phyloP scores from a whole-genome alignment of 2,888 invertebrate genomes.

The Drosophila mettleri region DNA sequence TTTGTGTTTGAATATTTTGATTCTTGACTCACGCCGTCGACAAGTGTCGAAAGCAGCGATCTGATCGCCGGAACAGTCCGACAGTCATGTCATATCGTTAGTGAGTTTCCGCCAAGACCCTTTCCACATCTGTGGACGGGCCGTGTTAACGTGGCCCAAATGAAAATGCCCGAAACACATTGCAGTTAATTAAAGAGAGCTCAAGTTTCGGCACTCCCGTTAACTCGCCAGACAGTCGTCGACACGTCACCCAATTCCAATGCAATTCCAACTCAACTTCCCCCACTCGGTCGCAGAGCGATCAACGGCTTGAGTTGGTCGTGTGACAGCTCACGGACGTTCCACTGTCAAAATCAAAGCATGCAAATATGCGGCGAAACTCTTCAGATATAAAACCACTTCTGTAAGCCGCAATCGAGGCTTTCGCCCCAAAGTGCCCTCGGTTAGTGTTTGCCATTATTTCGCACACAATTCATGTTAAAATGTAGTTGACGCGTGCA shows the following conservation, averaged over 20 bases:
- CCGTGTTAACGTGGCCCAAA: conserved; percentile 28
- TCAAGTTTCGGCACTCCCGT: conserved; percentile 33
- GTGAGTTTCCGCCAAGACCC: conserved; percentile 15
- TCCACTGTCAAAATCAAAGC: conserved; percentile 58
- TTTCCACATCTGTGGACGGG: conserved; percentile 1
- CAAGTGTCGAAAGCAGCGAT: conserved; percentile 47
- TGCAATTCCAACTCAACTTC: conserved; percentile 39
- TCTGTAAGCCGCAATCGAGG: not conserved
- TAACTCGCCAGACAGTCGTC: conserved; percentile 26
- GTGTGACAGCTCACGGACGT: conserved; percentile 71
- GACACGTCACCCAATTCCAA: conserved; percentile 18
- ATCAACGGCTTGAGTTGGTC: conserved; percentile 26
- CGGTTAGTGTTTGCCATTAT: conserved; percentile 17
- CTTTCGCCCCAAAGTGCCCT: conserved; percentile 5
- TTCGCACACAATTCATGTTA: conserved; percentile 55
- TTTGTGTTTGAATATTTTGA: conserved; percentile 39
- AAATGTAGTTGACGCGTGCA: conserved; percentile 44
- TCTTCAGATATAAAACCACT: conserved; percentile 26
- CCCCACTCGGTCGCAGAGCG: not conserved
- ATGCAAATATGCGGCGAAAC: conserved; percentile 51
- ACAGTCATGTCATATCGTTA: conserved; percentile 18
- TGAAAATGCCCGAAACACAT: conserved; percentile 33
- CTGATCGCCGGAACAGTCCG: conserved; percentile 6
- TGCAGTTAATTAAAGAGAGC: conserved; percentile 49
- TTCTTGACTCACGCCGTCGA: conserved; percentile 33